Conservation (phyloP, 2,113 vertebrate genomes). For the Brachyhypopomus occidentalis region DNA sequence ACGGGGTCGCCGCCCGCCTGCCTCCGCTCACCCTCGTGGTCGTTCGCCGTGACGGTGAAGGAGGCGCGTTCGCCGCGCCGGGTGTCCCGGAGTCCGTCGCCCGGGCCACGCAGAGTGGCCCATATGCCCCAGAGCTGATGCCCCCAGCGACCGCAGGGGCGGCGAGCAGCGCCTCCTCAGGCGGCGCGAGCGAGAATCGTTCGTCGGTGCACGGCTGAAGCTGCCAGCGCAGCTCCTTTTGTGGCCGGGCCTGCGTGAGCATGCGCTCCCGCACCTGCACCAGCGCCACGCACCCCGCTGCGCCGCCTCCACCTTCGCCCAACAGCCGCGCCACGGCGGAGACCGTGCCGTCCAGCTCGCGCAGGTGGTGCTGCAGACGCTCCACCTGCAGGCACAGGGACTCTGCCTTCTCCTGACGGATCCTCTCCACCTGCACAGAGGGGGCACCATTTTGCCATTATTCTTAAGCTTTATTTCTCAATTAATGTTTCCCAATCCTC, state of each 20-base stretch:
- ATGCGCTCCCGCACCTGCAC: conserved; percentile 90
- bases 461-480: too few species aligned
- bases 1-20: conserved; percentile 88
- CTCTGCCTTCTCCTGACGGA: conserved; percentile 95
- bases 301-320: conserved; percentile 77
- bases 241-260: conserved; percentile 94
- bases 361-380: conserved; percentile 90
- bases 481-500: too few species aligned
- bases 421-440: conserved; percentile 88
- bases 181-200: conserved; percentile 90
- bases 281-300: conserved; percentile 74
- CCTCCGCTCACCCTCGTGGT: conserved; percentile 89
- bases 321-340: conserved; percentile 91
- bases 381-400: conserved; percentile 95
- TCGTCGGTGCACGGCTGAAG: conserved; percentile 92
- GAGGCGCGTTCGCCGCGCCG: conserved; percentile 88
- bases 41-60: conserved; percentile 90
- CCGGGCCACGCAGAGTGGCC: conserved; percentile 88
- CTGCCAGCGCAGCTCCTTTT: conserved; percentile 83
- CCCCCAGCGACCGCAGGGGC: conserved; percentile 93
- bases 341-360: conserved; percentile 91
- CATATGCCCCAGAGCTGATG: conserved; percentile 94
- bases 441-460: too few species aligned
- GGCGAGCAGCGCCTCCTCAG: conserved; percentile 87
- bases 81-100: conserved; percentile 88